phyloP scores from a whole-genome alignment of 2,888 invertebrate genomes.

The Lasioglossum zephyrum region DNA sequence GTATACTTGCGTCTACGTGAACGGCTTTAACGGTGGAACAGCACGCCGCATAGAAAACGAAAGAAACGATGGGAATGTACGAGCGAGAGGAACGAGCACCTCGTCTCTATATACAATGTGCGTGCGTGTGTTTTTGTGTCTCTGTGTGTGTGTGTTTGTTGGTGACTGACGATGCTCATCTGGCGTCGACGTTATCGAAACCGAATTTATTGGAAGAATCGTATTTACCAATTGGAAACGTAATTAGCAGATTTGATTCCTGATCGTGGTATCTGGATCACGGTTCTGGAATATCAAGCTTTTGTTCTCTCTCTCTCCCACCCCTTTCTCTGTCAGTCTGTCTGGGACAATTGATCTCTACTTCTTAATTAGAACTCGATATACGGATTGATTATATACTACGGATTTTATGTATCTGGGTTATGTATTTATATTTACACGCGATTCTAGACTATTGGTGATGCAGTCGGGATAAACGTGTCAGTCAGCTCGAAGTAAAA shows the following conservation, averaged over 20 bases:
- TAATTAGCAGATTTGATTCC: neutral
- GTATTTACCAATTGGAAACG: neutral
- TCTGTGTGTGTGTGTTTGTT: neutral
- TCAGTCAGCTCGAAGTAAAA: neutral
- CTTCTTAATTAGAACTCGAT: neutral
- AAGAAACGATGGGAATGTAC: slow-evolving; percentile 7
- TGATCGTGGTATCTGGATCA: neutral
- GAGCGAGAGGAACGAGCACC: slow-evolving; percentile 3
- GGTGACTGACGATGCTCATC: neutral
- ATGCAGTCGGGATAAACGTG: neutral
- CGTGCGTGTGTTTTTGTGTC: too few relatives aligned
- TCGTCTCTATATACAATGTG: neutral
- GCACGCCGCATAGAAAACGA: slow-evolving; percentile 12
- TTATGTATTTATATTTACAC: neutral
- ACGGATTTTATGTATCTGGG: neutral
- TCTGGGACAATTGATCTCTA: neutral
- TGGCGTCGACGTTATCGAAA: neutral
- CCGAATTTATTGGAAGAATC: neutral
- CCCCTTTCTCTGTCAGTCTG: neutral
- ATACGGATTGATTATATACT: neutral
- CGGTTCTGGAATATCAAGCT: neutral
- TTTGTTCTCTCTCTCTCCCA: neutral
- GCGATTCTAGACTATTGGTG: neutral
- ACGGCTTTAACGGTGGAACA: slow-evolving; percentile 44
- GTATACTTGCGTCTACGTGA: slow-evolving; percentile 39